phyloP scores from a whole-genome alignment of 2,888 invertebrate genomes.

The Plagiodera versicolora region DNA sequence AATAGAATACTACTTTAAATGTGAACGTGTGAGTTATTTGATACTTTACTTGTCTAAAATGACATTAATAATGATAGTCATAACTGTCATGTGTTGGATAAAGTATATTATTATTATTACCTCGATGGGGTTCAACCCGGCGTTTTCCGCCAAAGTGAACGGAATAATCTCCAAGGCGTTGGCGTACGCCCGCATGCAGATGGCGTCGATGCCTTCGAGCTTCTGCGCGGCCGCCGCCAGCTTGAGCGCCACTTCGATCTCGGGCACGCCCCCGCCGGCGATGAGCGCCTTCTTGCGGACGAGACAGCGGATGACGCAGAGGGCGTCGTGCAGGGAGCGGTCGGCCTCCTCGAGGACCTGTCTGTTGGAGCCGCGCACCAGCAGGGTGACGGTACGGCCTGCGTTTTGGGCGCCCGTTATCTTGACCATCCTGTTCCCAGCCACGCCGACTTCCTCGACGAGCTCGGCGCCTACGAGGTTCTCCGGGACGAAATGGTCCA shows the following conservation, averaged over 20 bases:
- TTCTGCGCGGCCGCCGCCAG: constrained; percentile 80
- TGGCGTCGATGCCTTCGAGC: constrained; percentile 89
- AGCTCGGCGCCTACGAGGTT: constrained; percentile 89
- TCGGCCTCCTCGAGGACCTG: constrained; percentile 80
- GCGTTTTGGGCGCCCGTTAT: constrained; percentile 69
- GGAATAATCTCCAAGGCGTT: constrained; percentile 95
- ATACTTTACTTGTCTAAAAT: too few relatives aligned
- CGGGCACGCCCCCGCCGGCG: constrained; percentile 97
- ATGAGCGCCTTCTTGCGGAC: constrained; percentile 91
- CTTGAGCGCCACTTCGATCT: constrained; percentile 89
- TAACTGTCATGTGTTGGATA: too few relatives aligned
- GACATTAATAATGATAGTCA: too few relatives aligned
- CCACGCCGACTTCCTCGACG: constrained; percentile 90
- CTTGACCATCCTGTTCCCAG: constrained; percentile 88
- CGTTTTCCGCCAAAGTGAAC: constrained; percentile 88
- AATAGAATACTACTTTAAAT: too few relatives aligned
- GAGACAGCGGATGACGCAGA: constrained; percentile 92
- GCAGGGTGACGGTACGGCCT: constrained; percentile 89
- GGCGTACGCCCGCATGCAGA: constrained; percentile 93
- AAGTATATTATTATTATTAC: too few relatives aligned
- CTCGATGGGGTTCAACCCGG: constrained; percentile 57
- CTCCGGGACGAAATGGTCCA: constrained; percentile 95
- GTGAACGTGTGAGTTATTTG: too few relatives aligned
- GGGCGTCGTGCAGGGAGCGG: constrained; percentile 80
- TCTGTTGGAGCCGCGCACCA: constrained; percentile 88